phyloP scores from a whole-genome alignment of 64 coral and sea anemone genomes.

The Orbicella faveolata region DNA sequence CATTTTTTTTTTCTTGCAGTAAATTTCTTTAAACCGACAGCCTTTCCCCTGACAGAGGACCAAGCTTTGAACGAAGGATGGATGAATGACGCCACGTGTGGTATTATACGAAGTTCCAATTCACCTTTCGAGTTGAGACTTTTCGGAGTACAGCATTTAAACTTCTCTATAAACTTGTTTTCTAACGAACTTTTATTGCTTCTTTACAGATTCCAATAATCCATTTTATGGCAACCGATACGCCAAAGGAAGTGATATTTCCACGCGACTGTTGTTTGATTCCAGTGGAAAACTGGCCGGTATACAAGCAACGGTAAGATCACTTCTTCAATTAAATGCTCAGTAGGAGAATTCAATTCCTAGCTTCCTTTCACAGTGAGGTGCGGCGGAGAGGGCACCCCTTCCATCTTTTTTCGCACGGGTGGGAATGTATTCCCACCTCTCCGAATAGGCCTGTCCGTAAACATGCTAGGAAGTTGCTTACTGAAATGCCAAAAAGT shows the following conservation, averaged over 20 bases:
- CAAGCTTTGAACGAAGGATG: conserved; percentile 31
- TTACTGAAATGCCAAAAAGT: no score
- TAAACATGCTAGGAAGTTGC: no score
- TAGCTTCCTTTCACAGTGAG: no score
- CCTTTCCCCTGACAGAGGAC: not conserved
- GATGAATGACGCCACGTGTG: conserved; percentile 34
- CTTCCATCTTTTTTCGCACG: no score
- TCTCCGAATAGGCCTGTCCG: no score
- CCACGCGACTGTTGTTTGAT: conserved; percentile 52
- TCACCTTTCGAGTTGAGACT: not conserved
- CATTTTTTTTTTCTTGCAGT: not conserved
- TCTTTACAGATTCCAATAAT: not conserved
- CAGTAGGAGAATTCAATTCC: not conserved
- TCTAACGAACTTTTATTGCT: not conserved
- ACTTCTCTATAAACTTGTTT: not conserved
- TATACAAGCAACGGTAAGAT: conserved; percentile 47
- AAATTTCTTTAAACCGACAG: not conserved
- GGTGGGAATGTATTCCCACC: no score
- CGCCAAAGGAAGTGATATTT: conserved; percentile 12
- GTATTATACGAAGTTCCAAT: not conserved
- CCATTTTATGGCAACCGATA: conserved; percentile 46
- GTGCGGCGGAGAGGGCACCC: no score
- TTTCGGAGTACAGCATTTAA: not conserved
- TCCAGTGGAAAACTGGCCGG: conserved; percentile 32
- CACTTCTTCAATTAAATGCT: not conserved